Evolutionary conservation across 1,140 invertebrate genomes (phyloP).

Genomic region (Heliconius hermathena): DNA sequence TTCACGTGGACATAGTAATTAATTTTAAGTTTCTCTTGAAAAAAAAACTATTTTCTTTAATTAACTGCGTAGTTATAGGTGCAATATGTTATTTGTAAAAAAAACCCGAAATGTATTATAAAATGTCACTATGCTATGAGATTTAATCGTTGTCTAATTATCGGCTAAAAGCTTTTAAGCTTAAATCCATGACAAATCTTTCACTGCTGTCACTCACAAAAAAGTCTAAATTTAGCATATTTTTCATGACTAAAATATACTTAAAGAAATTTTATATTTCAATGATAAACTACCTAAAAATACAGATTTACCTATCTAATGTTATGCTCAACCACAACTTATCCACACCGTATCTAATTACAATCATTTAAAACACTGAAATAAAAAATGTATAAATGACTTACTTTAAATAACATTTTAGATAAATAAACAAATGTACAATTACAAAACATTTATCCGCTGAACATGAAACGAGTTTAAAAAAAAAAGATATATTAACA

Average conservation of each 20-base stretch:
- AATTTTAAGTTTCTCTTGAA: too few species aligned
- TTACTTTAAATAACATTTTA: slow-evolving; percentile 33
- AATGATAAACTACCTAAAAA: neutral
- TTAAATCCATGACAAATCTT: neutral
- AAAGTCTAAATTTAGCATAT: neutral
- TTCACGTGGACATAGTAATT: too few species aligned
- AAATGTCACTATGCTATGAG: neutral
- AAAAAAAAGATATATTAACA: slow-evolving; percentile 73
- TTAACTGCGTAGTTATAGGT: too few species aligned
- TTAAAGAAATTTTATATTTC: neutral
- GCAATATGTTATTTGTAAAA: too few species aligned
- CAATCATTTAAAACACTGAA: neutral
- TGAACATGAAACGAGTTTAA: slow-evolving; percentile 47
- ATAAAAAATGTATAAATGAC: slow-evolving; percentile 22
- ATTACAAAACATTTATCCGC: slow-evolving; percentile 44
- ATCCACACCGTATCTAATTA: neutral
- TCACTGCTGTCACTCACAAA: too few species aligned
- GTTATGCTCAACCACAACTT: neutral
- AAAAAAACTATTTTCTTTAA: too few species aligned
- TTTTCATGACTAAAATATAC: neutral
- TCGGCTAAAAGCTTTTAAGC: neutral
- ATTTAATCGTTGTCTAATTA: neutral
- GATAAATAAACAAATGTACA: slow-evolving; percentile 45
- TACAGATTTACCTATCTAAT: neutral
- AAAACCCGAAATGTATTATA: too few species aligned